Conservation (phyloP, 2,888 invertebrate species). For the Polylopha cassiicola region DNA sequence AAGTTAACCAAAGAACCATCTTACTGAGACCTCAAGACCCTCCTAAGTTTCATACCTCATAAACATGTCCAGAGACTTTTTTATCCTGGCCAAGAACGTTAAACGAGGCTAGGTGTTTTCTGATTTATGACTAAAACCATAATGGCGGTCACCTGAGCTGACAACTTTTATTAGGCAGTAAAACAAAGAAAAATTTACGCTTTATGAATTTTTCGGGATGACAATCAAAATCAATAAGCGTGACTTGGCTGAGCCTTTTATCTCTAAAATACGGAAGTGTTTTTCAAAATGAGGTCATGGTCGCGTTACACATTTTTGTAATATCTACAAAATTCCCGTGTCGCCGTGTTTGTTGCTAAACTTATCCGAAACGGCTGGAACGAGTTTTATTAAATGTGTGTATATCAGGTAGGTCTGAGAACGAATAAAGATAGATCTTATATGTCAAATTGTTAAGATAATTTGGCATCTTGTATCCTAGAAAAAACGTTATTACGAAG, state of each 20-base stretch:
- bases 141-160: conserved; percentile 41
- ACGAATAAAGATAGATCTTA: too few species aligned
- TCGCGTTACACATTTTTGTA: too few species aligned
- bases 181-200: conserved; percentile 32
- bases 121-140: conserved; percentile 42
- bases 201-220: conserved; percentile 8
- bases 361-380: too few species aligned
- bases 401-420: too few species aligned
- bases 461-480: too few species aligned
- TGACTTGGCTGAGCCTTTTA: conserved; percentile 1
- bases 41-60: background rate
- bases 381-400: too few species aligned
- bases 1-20: conserved; percentile 28
- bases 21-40: conserved; percentile 25
- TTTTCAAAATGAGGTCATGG: too few species aligned
- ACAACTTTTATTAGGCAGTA: conserved; percentile 28
- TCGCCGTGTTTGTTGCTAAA: too few species aligned
- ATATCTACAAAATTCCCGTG: too few species aligned
- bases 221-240: conserved; percentile 1
- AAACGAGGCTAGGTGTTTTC: conserved; percentile 23
- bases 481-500: too few species aligned
- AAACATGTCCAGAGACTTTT: background rate
- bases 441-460: too few species aligned
- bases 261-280: too few species aligned
- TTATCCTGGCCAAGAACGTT: conserved; percentile 7